Evolutionary conservation across 2,888 invertebrate genomes (phyloP), one percentile per base, ranked within the genome.

Genomic region (Protophormia terraenovae): DNA sequence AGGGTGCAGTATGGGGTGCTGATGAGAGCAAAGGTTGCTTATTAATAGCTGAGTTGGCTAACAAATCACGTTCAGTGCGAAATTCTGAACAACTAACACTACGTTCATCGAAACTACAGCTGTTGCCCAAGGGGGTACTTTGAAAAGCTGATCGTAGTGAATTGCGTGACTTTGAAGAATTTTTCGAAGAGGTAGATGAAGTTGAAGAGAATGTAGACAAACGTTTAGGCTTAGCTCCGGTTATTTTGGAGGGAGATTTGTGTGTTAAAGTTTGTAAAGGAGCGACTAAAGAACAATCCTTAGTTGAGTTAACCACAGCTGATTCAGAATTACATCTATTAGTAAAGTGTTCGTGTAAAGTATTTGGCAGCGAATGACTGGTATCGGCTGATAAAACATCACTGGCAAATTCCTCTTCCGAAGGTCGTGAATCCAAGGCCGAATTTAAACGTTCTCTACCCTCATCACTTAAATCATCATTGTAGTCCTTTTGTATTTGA

Each of bases 161-260:
- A 3, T 89, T 90, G 3, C 91, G 89, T 8, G 91, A 89, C 72
- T 91, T 91, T 0, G 90, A 89, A 1, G 89, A 87, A 50, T 89
- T 90, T 24, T 89, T 86, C 14, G 90, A 88, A 66, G 88, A 88
- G n/a, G 88, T 87, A 14, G 88, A 90, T 4, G 90, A 91, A 14
- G 90, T 90, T 29, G 88, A 89, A 8, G 90, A 90, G 19, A 90
- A 89, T 8, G 90, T 89, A 29, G 89, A 89, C 14, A 91, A 83
- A 2, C 91, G 91, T 76, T 92, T 92, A 0, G 92, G 92, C 76
- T 92, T 92, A n/a, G 92, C 91, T 16, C 92, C 90, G n/a, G 77
- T 86, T 50, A 81, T 81, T 58, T 86, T 77, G 10, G 81, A 69
- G 1, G 80, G 77, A 1, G 85, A 78, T 58, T 85, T 85, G 5